Conservation (phyloP, 2,797 vertebrate genomes). For the Fratercula arctica region DNA sequence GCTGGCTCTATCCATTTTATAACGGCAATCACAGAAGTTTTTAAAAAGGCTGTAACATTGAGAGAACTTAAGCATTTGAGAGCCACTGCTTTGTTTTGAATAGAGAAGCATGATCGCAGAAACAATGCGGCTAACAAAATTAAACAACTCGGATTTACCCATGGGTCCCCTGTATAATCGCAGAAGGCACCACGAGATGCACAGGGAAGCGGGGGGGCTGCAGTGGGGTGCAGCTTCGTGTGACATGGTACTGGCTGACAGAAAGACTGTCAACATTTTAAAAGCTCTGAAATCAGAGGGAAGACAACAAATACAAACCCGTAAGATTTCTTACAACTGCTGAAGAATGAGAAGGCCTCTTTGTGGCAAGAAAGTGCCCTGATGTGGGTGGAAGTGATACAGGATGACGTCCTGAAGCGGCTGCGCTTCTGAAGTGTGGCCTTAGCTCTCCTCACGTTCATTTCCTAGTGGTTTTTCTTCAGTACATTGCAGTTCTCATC, state of each 20-base stretch:
- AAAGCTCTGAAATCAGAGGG: neutral
- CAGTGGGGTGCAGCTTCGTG: fast-evolving
- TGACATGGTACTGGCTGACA: neutral
- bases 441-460: fast-evolving
- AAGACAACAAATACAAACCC: neutral
- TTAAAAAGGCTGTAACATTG: neutral
- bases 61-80: neutral
- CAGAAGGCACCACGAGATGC: fast-evolving
- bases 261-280: fast-evolving
- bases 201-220: fast-evolving
- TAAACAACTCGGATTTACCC: neutral
- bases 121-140: neutral
- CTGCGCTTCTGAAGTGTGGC: neutral
- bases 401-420: fast-evolving
- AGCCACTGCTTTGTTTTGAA: neutral
- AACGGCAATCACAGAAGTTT: neutral
- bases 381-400: fast-evolving
- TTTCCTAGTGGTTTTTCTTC: neutral
- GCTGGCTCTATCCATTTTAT: neutral
- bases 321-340: neutral
- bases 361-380: neutral
- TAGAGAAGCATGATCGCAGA: neutral
- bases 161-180: fast-evolving
- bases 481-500: neutral
- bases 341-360: neutral